These are phyloP conservation scores for Trididemnum miniatum DNA, from an alignment of 23 tunicate genomes.

Conservation along the genomic window DNA sequence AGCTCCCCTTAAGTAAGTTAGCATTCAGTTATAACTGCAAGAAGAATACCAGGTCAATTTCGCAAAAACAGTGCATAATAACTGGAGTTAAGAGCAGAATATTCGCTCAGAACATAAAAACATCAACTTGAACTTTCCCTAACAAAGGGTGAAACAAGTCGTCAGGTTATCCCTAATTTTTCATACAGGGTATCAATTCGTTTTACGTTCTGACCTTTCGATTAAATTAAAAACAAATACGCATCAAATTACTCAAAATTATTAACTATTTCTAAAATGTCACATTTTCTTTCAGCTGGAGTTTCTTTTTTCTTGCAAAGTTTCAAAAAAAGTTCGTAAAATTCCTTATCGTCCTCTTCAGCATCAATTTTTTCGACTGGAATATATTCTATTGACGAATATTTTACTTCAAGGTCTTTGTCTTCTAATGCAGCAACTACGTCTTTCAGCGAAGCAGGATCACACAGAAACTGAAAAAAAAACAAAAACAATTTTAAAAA, in stretches of 20 bases:
- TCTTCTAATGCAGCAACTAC: background rate
- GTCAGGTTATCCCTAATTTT: background rate
- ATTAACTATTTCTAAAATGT: background rate
- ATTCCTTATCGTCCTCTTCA: background rate
- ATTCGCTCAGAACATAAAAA: too few relatives aligned
- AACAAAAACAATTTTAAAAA: background rate
- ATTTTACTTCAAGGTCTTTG: background rate
- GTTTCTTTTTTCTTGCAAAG: background rate
- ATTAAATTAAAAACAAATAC: background rate
- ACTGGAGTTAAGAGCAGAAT: too few relatives aligned
- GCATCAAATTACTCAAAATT: background rate
- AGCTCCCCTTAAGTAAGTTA: too few relatives aligned
- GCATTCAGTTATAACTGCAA: too few relatives aligned
- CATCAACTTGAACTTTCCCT: background rate
- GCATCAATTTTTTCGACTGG: background rate
- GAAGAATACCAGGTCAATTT: too few relatives aligned
- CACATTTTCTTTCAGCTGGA: background rate
- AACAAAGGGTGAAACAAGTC: background rate
- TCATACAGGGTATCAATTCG: too few relatives aligned
- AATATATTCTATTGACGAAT: background rate
- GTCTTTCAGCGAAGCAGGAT: background rate
- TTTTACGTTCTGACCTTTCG: background rate
- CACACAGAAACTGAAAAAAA: conserved; percentile 1
- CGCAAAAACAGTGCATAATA: too few relatives aligned
- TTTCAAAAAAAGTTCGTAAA: background rate